phyloP scores from a whole-genome alignment of 2,888 invertebrate genomes.

The Morpho helenor region DNA sequence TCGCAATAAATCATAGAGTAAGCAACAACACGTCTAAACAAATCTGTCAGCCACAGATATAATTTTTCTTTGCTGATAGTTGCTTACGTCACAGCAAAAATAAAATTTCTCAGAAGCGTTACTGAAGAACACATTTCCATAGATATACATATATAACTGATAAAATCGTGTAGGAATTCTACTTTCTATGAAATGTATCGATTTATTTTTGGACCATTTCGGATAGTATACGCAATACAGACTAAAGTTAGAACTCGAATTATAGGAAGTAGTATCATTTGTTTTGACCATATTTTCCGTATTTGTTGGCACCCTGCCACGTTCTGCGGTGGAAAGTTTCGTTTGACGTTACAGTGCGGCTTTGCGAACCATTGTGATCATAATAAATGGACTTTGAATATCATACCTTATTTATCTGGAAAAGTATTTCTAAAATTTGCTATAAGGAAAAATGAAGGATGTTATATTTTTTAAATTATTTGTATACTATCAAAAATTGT shows the following conservation, averaged over 20 bases:
- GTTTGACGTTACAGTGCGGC: not conserved
- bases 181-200: conserved; percentile 1
- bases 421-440: not conserved
- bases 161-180: too few species aligned
- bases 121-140: too few species aligned
- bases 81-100: too few species aligned
- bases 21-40: too few species aligned
- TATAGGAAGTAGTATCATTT: conserved; percentile 6
- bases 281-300: conserved; percentile 11
- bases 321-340: conserved; percentile 7
- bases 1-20: too few species aligned
- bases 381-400: conserved; percentile 5
- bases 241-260: conserved; percentile 6
- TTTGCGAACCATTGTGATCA: not conserved
- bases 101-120: too few species aligned
- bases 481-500: too few species aligned
- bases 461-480: too few species aligned
- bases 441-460: too few species aligned
- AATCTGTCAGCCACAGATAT: too few species aligned
- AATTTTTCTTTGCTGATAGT: too few species aligned
- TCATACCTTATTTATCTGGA: conserved; percentile 8
- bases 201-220: conserved; percentile 6
- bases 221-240: conserved; percentile 2
- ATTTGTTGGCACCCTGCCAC: conserved; percentile 18
- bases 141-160: too few species aligned